Conservation (phyloP, 2,888 invertebrate genomes). For the Yponomeuta cagnagella region DNA sequence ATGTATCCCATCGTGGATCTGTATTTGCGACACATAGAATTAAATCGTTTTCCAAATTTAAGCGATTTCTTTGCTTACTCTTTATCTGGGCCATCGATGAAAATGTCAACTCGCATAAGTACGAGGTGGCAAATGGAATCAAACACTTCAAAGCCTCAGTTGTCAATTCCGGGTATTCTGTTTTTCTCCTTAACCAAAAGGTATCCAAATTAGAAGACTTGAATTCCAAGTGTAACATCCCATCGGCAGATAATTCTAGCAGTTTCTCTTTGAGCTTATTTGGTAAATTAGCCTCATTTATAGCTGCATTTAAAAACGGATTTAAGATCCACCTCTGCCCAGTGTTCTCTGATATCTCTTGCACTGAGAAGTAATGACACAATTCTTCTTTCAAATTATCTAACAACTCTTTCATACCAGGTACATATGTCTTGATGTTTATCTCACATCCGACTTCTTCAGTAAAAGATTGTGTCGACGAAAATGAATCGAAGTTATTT, state of each 20-base stretch:
- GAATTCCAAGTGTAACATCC: slow-evolving; percentile 26
- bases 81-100: slow-evolving; percentile 6
- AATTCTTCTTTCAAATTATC: slow-evolving; percentile 24
- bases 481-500: slow-evolving; percentile 19
- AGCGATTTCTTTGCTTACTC: slow-evolving; percentile 21
- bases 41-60: slow-evolving; percentile 25
- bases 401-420: slow-evolving; percentile 22
- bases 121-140: slow-evolving; percentile 25
- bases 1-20: slow-evolving; percentile 19
- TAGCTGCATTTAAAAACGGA: slow-evolving; percentile 21
- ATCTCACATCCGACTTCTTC: slow-evolving; percentile 23
- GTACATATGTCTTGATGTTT: slow-evolving; percentile 22
- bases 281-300: slow-evolving; percentile 23
- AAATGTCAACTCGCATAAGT: slow-evolving; percentile 22
- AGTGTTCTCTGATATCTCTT: slow-evolving; percentile 24
- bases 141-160: slow-evolving; percentile 21
- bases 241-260: slow-evolving; percentile 26
- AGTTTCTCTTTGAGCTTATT: slow-evolving; percentile 25
- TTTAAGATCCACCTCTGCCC: slow-evolving; percentile 23
- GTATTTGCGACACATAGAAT: slow-evolving; percentile 23
- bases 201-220: slow-evolving; percentile 22
- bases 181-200: slow-evolving; percentile 22
- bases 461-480: slow-evolving; percentile 21
- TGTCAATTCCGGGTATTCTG: slow-evolving; percentile 21
- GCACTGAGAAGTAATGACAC: slow-evolving; percentile 24